These are phyloP conservation scores for Chrysocyon brachyurus DNA, from an alignment of 2,797 vertebrate genomes.

Conservation along the genomic window DNA sequence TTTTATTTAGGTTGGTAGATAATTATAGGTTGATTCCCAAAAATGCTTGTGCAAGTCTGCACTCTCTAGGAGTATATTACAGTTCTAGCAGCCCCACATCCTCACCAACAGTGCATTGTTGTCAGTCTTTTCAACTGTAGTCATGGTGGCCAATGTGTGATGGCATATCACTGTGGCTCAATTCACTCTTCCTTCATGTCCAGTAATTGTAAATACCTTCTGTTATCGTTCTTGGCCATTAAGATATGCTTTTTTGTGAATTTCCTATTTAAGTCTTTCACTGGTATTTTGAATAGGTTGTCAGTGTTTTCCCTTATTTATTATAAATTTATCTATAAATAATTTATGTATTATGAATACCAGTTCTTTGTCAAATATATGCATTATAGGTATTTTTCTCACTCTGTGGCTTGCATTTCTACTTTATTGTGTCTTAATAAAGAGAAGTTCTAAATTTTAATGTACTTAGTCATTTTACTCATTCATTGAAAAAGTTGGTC, in stretches of 20 bases:
- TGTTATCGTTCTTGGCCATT: background rate
- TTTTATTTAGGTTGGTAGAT: background rate
- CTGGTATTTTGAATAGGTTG: background rate
- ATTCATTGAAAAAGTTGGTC: background rate
- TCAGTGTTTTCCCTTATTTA: background rate
- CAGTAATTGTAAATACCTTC: background rate
- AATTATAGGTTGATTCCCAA: background rate
- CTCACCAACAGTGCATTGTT: background rate
- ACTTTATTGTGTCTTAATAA: slow-evolving; percentile 41
- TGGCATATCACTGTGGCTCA: background rate
- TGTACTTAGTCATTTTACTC: background rate
- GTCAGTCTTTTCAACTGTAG: background rate
- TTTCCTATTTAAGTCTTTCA: background rate
- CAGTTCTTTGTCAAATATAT: background rate
- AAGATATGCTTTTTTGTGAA: background rate
- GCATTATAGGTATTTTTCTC: background rate
- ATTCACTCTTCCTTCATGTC: background rate
- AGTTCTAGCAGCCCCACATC: background rate
- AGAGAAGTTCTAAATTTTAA: slow-evolving; percentile 11
- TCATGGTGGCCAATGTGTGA: background rate
- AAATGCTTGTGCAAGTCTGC: background rate
- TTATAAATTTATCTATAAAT: background rate
- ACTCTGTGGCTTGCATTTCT: background rate
- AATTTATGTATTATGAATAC: background rate
- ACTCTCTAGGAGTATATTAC: background rate